Evolutionary conservation across 2,113 vertebrate species (phyloP), one percentile per base, ranked within the genome.

Genomic region (Heliornis fulica): DNA sequence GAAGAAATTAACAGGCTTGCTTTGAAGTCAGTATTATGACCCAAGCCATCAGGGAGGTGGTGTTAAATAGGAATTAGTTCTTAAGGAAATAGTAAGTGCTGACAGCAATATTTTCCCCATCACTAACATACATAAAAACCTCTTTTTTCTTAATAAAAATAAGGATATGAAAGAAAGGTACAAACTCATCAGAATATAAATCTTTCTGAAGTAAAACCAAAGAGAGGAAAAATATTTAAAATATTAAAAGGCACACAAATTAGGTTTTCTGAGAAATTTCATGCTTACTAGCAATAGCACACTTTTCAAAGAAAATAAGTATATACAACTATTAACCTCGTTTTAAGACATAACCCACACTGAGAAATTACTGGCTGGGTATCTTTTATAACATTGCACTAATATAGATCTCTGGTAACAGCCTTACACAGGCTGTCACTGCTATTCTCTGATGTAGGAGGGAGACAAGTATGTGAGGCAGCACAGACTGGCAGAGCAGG

Each of bases 381-480:
- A 87, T 65, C 81, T 92, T 82, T 91, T 91, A 20, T 93, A 96
- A 83, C 45, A 51, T 32, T 74, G 84, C 50, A 79, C 74, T 94
- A 87, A 89, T 95, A 94, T 65, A 96, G 93, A 72, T 90, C 84
- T 57, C 87, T 94, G 93, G 77, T 91, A 96, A 53, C 81, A 96
- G 89, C 89, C 78, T 92, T 45, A 61, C 74, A 83, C 91, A 95
- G 93, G 89, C 93, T 93, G 95, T 96, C 93, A 88, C 94, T 89
- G 95, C 76, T 81, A 80, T 87, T 89, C 93, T 57, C 72, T 91
- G 66, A 43, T 97, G 93, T 94, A 93, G 93, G 94, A 97, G 93
- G 94, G 94, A 96, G 87, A 96, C 89, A 65, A 95, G 70, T n/a
- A 83, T 87, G 93, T 85, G 93, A 94, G 93, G 95, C 93, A 96